Evolutionary conservation across 1,140 invertebrate species (phyloP), one percentile per base, ranked within the genome.

Genomic region (Aphidius gifuensis): DNA sequence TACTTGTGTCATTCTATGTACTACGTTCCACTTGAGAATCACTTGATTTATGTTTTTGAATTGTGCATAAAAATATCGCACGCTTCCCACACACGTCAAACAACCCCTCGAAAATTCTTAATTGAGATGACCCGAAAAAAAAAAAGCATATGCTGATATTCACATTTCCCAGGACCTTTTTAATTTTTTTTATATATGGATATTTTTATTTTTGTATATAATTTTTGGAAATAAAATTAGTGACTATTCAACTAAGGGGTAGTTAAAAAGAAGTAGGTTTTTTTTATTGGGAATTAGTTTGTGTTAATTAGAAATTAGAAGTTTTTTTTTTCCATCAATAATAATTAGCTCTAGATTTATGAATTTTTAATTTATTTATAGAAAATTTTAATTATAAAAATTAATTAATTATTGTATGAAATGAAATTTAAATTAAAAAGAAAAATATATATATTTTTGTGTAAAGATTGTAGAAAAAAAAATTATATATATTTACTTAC

Each of bases 31-130:
- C 49, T 51, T 23, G 11, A 23, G 56, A 7, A 66, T 59, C 69
- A 69, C 67, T 75, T 75, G 73, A 75, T 75, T 75, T 75, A 75
- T 74, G 71, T 71, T 73, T 73, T 69, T 32, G 23, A 32, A 32
- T 74, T 71, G 70, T 69, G 66, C 69, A 71, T 71, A 71, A 72
- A 74, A 73, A 75, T 32, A 32, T 73, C 67, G 62, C 61, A 57
- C 69, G 71, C 71, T 74, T 75, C 73, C 69, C 73, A 74, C 72
- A 74, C 62, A 56, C n/a, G 11, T 59, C 45, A 57, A 55, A 21
- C 16, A 51, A 32, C 21, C 47, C 32, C n/a, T 16, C 46, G 51
- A 46, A 1, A 65, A 54, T 58, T 44, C 58, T 49, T 53, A 56
- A 48, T 62, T 54, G 61, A 55, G 58, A 38, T 39, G 1, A 50